These are phyloP conservation scores for Ormyrus pomaceus DNA, from an alignment of 2,888 invertebrate genomes.

Conservation along the genomic window DNA sequence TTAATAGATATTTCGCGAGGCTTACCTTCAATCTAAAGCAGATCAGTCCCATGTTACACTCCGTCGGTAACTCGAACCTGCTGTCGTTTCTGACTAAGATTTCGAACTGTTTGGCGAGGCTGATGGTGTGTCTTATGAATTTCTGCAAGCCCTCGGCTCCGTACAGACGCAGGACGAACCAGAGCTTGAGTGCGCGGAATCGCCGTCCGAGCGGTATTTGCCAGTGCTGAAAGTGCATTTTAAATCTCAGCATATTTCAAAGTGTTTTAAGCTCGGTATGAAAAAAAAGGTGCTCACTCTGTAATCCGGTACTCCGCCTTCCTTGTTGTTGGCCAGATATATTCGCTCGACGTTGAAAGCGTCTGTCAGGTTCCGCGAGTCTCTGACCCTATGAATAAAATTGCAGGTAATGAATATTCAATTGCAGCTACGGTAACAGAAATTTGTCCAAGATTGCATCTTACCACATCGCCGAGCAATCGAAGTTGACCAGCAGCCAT, in stretches of 20 bases:
- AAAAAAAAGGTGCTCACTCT: conserved; percentile 72
- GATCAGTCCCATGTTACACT: conserved; percentile 87
- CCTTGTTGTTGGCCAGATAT: conserved; percentile 87
- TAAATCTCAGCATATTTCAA: no score
- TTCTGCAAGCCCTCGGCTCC: conserved; percentile 88
- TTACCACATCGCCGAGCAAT: conserved; percentile 94
- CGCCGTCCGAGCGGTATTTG: conserved; percentile 91
- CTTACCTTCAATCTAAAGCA: conserved; percentile 89
- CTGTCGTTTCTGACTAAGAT: conserved; percentile 82
- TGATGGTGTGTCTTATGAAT: conserved; percentile 85
- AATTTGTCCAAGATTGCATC: conserved; percentile 3
- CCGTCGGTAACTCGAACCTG: conserved; percentile 87
- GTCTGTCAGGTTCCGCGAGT: conserved; percentile 87
- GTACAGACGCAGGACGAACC: conserved; percentile 91
- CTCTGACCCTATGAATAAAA: conserved; percentile 80
- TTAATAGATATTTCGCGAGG: background rate
- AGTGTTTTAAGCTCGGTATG: no score
- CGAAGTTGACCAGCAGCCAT: conserved; percentile 96
- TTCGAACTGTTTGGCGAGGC: conserved; percentile 88
- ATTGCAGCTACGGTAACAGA: no score
- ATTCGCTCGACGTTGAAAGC: conserved; percentile 94
- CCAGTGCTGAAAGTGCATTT: conserved; percentile 83
- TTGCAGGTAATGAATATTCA: no score
- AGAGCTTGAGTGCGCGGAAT: conserved; percentile 93
- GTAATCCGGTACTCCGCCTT: conserved; percentile 80